Evolutionary conservation across 1,140 invertebrate genomes (phyloP).

Genomic region (Stenopsyche tienmushanensis): DNA sequence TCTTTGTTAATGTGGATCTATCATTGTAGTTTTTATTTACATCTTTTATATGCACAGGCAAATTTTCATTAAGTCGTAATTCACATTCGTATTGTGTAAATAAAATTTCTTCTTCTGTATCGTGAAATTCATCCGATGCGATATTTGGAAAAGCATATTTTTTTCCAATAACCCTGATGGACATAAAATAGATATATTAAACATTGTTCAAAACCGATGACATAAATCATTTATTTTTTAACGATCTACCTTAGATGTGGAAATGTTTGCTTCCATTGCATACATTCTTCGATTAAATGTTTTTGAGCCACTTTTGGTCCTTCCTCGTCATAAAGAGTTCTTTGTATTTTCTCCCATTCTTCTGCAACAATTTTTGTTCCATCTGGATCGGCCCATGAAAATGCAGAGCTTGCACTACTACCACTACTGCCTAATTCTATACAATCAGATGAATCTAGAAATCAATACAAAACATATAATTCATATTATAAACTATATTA

Average conservation of each 20-base stretch:
- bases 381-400: conserved; percentile 50
- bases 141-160: conserved; percentile 47
- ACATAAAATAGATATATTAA: conserved; percentile 10
- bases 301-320: conserved; percentile 50
- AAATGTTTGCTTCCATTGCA: conserved; percentile 52
- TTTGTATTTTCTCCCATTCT: conserved; percentile 55
- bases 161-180: conserved; percentile 51
- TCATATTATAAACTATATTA: not conserved
- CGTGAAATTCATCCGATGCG: conserved; percentile 44
- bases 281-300: conserved; percentile 53
- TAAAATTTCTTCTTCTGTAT: conserved; percentile 53
- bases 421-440: conserved; percentile 51
- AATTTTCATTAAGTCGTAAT: no score
- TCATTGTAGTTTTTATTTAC: not conserved
- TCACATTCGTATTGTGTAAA: conserved; percentile 53
- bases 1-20: conserved; percentile 1
- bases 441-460: conserved; percentile 51
- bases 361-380: conserved; percentile 47
- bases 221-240: conserved; percentile 3
- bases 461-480: not conserved
- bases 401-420: conserved; percentile 53
- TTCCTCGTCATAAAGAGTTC: conserved; percentile 53
- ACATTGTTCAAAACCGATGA: not conserved
- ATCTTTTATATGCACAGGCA: no score
- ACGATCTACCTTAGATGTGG: conserved; percentile 51